Evolutionary conservation across 2,797 vertebrate species (phyloP).

Genomic region (Chloroceryle inda): DNA sequence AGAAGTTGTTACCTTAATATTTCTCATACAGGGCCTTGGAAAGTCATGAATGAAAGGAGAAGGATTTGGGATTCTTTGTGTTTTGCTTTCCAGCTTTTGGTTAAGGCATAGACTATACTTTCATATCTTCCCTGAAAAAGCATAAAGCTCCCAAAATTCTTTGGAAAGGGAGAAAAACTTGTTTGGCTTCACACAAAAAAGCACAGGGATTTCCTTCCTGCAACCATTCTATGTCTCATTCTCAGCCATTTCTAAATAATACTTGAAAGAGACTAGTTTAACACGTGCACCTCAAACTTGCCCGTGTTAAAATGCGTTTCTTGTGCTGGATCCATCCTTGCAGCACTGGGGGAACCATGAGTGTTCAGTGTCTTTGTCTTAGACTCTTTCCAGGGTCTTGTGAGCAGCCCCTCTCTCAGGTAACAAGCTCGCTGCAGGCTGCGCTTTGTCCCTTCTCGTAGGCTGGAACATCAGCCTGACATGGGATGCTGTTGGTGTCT

Average conservation of each 20-base stretch:
- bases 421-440: not conserved
- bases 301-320: not conserved
- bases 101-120: conserved; percentile 3
- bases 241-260: not conserved
- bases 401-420: accelerated
- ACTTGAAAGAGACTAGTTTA: not conserved
- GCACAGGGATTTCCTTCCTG: not conserved
- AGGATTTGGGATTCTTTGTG: not conserved
- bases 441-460: not conserved
- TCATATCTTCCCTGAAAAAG: not conserved
- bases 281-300: not conserved
- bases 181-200: not conserved
- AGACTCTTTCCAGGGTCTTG: not conserved
- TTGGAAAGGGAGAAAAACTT: not conserved
- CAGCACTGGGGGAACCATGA: not conserved
- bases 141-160: conserved; percentile 14
- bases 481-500: not conserved
- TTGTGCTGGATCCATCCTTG: not conserved
- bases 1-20: not conserved
- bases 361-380: not conserved
- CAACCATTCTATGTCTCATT: not conserved
- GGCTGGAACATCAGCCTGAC: not conserved
- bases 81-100: conserved; percentile 35
- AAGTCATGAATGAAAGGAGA: not conserved
- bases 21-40: not conserved